phyloP scores from a whole-genome alignment of 2,888 invertebrate genomes.

The Digitonthophagus gazella region DNA sequence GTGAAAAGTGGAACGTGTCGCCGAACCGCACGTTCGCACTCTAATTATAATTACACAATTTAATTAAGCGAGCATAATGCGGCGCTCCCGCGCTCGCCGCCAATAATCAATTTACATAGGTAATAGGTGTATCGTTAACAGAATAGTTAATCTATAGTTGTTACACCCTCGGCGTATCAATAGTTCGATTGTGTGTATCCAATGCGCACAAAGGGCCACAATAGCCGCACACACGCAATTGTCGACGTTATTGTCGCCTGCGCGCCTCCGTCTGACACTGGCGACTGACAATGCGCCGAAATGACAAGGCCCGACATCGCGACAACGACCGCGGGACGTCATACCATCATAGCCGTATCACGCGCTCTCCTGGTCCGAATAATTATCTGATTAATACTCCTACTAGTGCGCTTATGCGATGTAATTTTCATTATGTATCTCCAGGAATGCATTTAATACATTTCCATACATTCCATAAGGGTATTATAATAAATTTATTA shows the following conservation, averaged over 20 bases:
- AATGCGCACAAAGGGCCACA: slow-evolving; percentile 47
- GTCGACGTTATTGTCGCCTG: slow-evolving; percentile 45
- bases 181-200: slow-evolving; percentile 47
- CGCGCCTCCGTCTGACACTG: slow-evolving; percentile 36
- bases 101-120: slow-evolving; percentile 49
- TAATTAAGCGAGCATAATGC: slow-evolving; percentile 30
- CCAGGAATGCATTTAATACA: neutral
- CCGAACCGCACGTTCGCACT: neutral
- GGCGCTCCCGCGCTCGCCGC: slow-evolving; percentile 16
- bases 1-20: neutral
- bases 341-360: slow-evolving; percentile 24
- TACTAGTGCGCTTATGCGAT: neutral
- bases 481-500: no score
- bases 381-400: slow-evolving; percentile 28
- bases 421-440: neutral
- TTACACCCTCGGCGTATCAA: slow-evolving; percentile 49
- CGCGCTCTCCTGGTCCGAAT: slow-evolving; percentile 23
- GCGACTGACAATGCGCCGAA: slow-evolving; percentile 46
- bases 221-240: slow-evolving; percentile 48
- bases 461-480: no score
- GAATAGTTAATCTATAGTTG: slow-evolving; percentile 51
- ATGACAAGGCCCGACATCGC: slow-evolving; percentile 42
- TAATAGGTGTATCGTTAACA: slow-evolving; percentile 50
- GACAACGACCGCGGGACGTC: slow-evolving; percentile 29
- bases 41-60: slow-evolving; percentile 24